Evolutionary conservation across 2,113 vertebrate genomes (phyloP).

Genomic region (Mesitornis unicolor): DNA sequence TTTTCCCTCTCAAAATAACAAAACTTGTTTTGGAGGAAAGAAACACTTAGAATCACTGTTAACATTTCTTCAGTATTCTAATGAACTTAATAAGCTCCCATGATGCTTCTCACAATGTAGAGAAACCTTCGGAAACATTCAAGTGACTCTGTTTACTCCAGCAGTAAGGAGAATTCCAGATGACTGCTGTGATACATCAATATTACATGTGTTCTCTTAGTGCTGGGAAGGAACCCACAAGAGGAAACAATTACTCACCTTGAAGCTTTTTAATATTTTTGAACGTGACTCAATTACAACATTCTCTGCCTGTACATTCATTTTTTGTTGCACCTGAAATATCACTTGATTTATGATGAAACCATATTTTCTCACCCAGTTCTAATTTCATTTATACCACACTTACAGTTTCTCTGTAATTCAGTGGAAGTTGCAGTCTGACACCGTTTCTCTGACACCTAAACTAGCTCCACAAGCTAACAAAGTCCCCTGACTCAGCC

Average conservation of each 20-base stretch:
- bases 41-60: slow-evolving; percentile 35
- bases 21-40: slow-evolving; percentile 2
- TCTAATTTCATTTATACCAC: neutral
- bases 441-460: neutral
- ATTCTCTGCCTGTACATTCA: neutral
- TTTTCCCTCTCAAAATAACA: neutral
- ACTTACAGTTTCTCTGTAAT: neutral
- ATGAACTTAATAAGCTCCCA: slow-evolving; percentile 68
- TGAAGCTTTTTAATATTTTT: slow-evolving; percentile 54
- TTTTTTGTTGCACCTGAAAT: slow-evolving; percentile 46
- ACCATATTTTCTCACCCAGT: neutral
- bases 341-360: slow-evolving; percentile 25
- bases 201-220: slow-evolving; percentile 28
- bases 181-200: slow-evolving; percentile 37
- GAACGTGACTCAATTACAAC: slow-evolving; percentile 5
- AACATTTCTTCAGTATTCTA: slow-evolving; percentile 59
- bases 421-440: neutral
- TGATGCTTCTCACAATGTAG: slow-evolving; percentile 22
- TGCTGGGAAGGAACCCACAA: slow-evolving; percentile 19
- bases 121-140: slow-evolving; percentile 53
- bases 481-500: neutral
- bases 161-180: neutral
- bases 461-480: neutral
- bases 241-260: slow-evolving; percentile 58
- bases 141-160: slow-evolving; percentile 57